Evolutionary conservation across 23 tunicate species (phyloP).

Genomic region (Halocynthia roretzi): DNA sequence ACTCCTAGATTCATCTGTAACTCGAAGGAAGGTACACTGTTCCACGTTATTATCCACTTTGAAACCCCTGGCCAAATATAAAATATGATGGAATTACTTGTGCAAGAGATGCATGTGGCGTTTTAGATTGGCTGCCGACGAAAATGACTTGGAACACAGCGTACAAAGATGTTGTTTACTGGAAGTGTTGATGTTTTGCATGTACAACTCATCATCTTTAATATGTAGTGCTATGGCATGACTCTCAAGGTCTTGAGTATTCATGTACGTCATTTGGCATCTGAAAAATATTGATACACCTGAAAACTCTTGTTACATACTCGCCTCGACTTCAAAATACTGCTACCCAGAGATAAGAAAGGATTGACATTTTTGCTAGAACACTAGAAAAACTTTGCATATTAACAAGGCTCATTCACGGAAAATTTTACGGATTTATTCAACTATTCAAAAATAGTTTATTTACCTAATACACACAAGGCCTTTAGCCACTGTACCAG

Average conservation of each 20-base stretch:
- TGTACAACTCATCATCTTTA: constrained; percentile 58
- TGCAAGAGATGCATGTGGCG: constrained; percentile 65
- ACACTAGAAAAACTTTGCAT: too few species aligned
- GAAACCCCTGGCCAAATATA: too few species aligned
- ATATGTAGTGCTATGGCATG: constrained; percentile 49
- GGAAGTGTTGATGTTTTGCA: constrained; percentile 58
- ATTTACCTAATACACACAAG: constrained; percentile 18
- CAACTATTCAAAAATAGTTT: too few species aligned
- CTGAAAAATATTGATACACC: constrained; percentile 22
- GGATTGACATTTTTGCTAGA: background rate
- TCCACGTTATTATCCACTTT: too few species aligned
- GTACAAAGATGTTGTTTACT: constrained; percentile 60
- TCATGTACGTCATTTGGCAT: constrained; percentile 31
- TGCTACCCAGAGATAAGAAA: background rate
- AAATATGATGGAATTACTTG: background rate
- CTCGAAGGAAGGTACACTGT: too few species aligned
- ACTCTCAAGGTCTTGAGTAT: constrained; percentile 29
- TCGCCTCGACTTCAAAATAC: background rate
- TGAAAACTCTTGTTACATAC: too few species aligned
- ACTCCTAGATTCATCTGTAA: too few species aligned
- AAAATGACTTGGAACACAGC: constrained; percentile 53
- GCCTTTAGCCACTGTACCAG: constrained; percentile 5
- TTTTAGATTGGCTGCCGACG: constrained; percentile 53
- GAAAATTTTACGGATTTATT: too few species aligned
- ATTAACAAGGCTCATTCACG: too few species aligned